Evolutionary conservation across 2,797 vertebrate species (phyloP).

Genomic region (Nannoperca australis): DNA sequence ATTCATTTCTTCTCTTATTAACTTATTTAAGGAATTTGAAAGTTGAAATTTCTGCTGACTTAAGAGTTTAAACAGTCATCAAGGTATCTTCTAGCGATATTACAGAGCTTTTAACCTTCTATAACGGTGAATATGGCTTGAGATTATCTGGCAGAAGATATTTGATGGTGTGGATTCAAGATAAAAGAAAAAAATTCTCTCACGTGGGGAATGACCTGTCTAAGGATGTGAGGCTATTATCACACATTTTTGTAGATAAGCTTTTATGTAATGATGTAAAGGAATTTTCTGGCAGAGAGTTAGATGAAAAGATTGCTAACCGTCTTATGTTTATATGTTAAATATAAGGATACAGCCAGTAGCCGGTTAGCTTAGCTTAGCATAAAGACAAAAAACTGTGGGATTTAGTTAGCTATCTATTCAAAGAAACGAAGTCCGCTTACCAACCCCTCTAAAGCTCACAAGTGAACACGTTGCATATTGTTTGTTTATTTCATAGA

Average conservation of each 20-base stretch:
- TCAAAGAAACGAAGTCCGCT: background rate
- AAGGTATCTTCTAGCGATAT: background rate
- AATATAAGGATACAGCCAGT: background rate
- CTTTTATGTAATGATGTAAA: constrained; percentile 6
- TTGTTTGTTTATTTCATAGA: background rate
- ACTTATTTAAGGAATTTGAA: constrained; percentile 3
- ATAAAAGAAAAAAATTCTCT: background rate
- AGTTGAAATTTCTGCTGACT: constrained; percentile 16
- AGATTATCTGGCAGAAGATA: constrained; percentile 3
- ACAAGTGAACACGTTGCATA: background rate
- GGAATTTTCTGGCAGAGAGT: background rate
- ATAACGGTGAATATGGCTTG: background rate
- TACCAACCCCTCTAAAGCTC: background rate
- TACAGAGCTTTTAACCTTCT: constrained; percentile 11
- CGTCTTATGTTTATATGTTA: background rate
- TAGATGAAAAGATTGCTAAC: background rate
- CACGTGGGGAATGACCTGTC: background rate
- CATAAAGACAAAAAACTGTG: background rate
- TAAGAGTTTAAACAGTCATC: constrained; percentile 1
- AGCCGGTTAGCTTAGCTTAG: background rate
- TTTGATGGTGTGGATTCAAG: background rate
- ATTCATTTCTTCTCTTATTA: background rate
- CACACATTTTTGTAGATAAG: background rate
- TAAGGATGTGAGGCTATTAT: background rate
- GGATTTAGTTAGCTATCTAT: background rate